phyloP scores from a whole-genome alignment of 2,888 invertebrate genomes.

The Amphipoea lucens region DNA sequence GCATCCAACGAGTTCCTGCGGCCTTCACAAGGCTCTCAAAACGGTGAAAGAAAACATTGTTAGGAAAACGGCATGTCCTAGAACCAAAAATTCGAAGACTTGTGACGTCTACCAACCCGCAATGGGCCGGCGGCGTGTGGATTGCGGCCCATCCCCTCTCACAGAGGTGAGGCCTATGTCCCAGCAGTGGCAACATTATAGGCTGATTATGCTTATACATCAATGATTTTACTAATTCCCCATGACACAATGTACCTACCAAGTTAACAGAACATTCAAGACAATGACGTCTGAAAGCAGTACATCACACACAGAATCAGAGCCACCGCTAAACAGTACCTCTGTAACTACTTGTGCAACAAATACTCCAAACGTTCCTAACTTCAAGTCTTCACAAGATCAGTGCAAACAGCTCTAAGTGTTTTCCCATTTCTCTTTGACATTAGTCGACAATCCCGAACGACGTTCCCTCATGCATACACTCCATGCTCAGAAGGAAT shows the following conservation, averaged over 20 bases:
- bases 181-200: neutral
- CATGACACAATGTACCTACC: too few species aligned
- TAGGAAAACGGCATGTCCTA: neutral
- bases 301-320: slow-evolving; percentile 10
- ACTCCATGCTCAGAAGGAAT: slow-evolving; percentile 73
- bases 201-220: neutral
- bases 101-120: neutral
- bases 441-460: slow-evolving; percentile 71
- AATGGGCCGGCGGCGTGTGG: neutral
- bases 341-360: slow-evolving; percentile 43
- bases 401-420: slow-evolving; percentile 73
- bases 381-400: slow-evolving; percentile 66
- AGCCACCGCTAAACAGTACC: slow-evolving; percentile 22
- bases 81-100: neutral
- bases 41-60: neutral
- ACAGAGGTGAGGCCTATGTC: too few species aligned
- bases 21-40: neutral
- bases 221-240: neutral
- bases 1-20: too few species aligned
- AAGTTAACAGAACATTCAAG: neutral
- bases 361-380: slow-evolving; percentile 54
- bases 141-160: too few species aligned
- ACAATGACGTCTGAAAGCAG: neutral
- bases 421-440: slow-evolving; percentile 77
- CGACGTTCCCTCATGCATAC: slow-evolving; percentile 68